Base-by-base conservation (phyloP, 2,888 invertebrate genomes). In the Caenorhabditis afra region DNA sequence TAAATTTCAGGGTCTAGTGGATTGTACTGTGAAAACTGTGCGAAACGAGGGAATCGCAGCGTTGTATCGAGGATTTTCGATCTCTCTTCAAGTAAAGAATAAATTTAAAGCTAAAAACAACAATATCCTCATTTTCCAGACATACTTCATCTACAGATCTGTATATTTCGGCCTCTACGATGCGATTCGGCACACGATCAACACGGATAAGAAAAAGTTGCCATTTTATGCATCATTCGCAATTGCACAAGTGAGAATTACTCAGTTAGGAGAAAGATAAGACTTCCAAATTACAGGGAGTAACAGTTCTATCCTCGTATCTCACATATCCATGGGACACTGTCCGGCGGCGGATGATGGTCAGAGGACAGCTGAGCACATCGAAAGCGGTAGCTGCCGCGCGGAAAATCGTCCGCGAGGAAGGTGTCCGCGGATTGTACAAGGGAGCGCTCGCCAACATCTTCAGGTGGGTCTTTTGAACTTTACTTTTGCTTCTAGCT, bases 271-370 rank as follows among this genome's bases (percentile, higher is more conserved):
- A 37, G 45, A 18, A 57, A 50, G 45, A 16, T 14, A 45, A 45
- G 8, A 61, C 35, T 49, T 20, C 4, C 22, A 37, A 37, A 37
- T 74, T 79, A 44, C 23, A 85, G 83, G 75, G 79, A 20, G 84
- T 86, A 0, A 81, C 86, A 8, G 79, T 84, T 4, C 67, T 79
- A 10, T 83, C 84, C 0, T 79, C 81, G 14, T 85, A 85, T 62
- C 61, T 86, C 57, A 96, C 96, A 39, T 97, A 97, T 93, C 97
- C 96, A 90, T 95, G 97, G 93, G 96, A 97, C 92, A 97, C 96
- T 94, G 90, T 92, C 75, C 94, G 96, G 91, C 94, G 97, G 93
- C 94, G 97, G 91, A 96, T 97, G 97, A 97, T 97, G 97, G 97
- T 97, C 96, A 96, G 96, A 93, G 96, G 96, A 53, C 62, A 80